phyloP scores from a whole-genome alignment of 2,888 invertebrate species.

The Euplexia lucipara region DNA sequence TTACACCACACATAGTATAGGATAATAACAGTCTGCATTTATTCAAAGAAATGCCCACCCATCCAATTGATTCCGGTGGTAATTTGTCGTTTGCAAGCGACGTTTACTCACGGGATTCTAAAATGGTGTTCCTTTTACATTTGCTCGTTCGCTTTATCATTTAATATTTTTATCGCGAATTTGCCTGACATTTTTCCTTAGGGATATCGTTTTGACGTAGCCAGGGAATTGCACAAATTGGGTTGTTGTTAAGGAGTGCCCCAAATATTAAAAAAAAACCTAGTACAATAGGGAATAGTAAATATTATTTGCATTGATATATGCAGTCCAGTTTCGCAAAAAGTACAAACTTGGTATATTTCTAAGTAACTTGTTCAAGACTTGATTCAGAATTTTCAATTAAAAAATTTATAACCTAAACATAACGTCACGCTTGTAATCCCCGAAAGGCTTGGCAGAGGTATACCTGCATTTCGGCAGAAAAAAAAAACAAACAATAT shows the following conservation, averaged over 20 bases:
- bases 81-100: conserved; percentile 28
- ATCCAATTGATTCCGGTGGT: conserved; percentile 8
- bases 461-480: too few species aligned
- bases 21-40: neutral
- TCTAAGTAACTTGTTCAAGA: too few species aligned
- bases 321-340: neutral
- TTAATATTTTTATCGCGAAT: conserved; percentile 37
- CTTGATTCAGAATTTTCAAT: too few species aligned
- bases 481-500: too few species aligned
- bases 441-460: too few species aligned
- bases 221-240: conserved; percentile 11
- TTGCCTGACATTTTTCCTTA: conserved; percentile 26
- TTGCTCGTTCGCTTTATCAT: conserved; percentile 36
- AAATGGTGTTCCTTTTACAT: conserved; percentile 39
- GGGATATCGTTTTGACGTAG: conserved; percentile 18
- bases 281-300: conserved; percentile 1
- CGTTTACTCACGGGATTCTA: conserved; percentile 34
- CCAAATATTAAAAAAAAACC: neutral
- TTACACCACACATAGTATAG: too few species aligned
- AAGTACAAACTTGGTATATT: too few species aligned
- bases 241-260: conserved; percentile 10
- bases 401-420: too few species aligned
- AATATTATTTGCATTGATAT: neutral
- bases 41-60: conserved; percentile 11
- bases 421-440: too few species aligned